These are phyloP conservation scores for Dendrolimus kikuchii DNA, from an alignment of 1,140 invertebrate species.

Conservation along the genomic window DNA sequence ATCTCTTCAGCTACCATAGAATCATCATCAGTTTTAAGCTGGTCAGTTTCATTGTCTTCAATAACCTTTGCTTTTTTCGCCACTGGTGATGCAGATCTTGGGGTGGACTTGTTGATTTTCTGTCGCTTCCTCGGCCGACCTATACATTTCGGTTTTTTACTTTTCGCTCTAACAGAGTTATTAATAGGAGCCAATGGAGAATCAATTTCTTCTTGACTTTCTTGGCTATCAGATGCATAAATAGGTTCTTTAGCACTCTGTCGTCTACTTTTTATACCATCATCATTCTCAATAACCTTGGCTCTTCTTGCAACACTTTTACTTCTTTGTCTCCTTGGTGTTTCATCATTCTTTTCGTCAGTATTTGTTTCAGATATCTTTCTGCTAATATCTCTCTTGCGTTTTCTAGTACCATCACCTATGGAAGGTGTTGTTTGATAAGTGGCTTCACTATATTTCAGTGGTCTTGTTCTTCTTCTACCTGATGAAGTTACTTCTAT, in stretches of 20 bases:
- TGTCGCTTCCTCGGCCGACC: slow-evolving; percentile 40
- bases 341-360: slow-evolving; percentile 38
- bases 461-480: slow-evolving; percentile 72
- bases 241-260: slow-evolving; percentile 37
- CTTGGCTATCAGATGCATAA: slow-evolving; percentile 61
- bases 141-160: slow-evolving; percentile 55
- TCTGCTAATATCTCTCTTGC: slow-evolving; percentile 47
- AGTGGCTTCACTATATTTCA: slow-evolving; percentile 75
- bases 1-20: slow-evolving; percentile 27
- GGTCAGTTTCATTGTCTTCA: slow-evolving; percentile 24
- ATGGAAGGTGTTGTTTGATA: slow-evolving; percentile 58
- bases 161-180: slow-evolving; percentile 42
- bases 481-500: slow-evolving; percentile 75
- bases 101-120: slow-evolving; percentile 29
- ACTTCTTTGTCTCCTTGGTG: slow-evolving; percentile 52
- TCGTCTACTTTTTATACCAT: slow-evolving; percentile 38
- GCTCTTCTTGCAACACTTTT: slow-evolving; percentile 58
- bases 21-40: slow-evolving; percentile 43
- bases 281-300: slow-evolving; percentile 59
- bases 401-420: slow-evolving; percentile 42
- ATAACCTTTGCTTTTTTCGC: slow-evolving; percentile 45
- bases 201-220: slow-evolving; percentile 55
- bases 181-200: slow-evolving; percentile 24
- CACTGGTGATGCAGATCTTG: slow-evolving; percentile 29
- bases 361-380: slow-evolving; percentile 51